These are phyloP conservation scores for Zygaena filipendulae DNA, from an alignment of 2,888 invertebrate genomes.

Conservation along the genomic window DNA sequence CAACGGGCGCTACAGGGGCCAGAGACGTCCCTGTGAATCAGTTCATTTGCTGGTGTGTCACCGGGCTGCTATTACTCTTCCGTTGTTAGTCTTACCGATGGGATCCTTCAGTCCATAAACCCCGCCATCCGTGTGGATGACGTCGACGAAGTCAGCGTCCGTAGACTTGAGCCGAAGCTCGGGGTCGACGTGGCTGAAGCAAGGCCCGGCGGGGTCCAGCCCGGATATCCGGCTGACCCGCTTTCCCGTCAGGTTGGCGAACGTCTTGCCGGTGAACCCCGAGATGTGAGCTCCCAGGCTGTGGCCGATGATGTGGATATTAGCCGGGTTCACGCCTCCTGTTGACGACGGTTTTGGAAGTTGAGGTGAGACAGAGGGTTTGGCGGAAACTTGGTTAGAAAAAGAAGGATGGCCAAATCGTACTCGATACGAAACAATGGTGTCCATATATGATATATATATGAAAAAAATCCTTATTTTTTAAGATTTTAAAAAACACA, in stretches of 20 bases:
- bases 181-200: slow-evolving; percentile 36
- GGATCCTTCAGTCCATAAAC: slow-evolving; percentile 36
- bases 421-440: no score
- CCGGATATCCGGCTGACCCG: slow-evolving; percentile 39
- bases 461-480: no score
- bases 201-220: slow-evolving; percentile 55
- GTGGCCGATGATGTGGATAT: slow-evolving; percentile 51
- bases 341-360: no score
- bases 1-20: no score
- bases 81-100: slow-evolving; percentile 47
- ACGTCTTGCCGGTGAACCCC: slow-evolving; percentile 42
- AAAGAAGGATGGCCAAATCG: no score
- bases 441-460: no score
- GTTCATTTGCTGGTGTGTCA: no score
- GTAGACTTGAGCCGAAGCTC: slow-evolving; percentile 26
- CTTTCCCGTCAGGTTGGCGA: slow-evolving; percentile 28
- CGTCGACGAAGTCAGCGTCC: slow-evolving; percentile 45
- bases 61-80: no score
- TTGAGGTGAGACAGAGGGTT: no score
- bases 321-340: slow-evolving; percentile 34
- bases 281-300: slow-evolving; percentile 52
- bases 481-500: no score
- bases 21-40: no score
- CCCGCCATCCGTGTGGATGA: slow-evolving; percentile 42
- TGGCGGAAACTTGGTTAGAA: no score